Evolutionary conservation across 2,888 invertebrate genomes (phyloP).

Genomic region (Trichacis sp.): DNA sequence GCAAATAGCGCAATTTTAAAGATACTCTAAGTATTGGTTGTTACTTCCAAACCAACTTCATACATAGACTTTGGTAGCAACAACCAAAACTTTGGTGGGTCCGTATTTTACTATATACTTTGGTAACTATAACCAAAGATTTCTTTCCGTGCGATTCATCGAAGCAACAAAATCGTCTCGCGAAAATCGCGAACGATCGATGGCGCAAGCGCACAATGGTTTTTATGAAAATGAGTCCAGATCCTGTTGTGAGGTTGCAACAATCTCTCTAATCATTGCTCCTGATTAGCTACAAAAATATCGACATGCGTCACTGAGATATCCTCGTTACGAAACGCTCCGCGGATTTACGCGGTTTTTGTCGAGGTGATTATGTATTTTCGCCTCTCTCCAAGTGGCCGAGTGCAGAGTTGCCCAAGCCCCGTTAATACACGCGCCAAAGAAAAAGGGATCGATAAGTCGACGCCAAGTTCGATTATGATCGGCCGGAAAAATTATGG

Average conservation of each 20-base stretch:
- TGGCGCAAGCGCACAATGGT: conserved; percentile 2
- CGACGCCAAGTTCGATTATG: conserved; percentile 53
- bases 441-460: conserved; percentile 53
- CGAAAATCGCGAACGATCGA: no score
- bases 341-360: conserved; percentile 38
- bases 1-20: no score
- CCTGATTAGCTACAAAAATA: conserved; percentile 36
- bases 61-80: no score
- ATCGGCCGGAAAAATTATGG: conserved; percentile 46
- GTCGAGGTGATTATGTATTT: conserved; percentile 37
- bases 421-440: conserved; percentile 21
- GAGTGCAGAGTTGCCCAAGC: conserved; percentile 39
- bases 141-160: no score
- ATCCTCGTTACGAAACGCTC: conserved; percentile 37
- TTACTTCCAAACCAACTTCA: no score
- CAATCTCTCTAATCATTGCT: conserved; percentile 12
- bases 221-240: conserved; percentile 5
- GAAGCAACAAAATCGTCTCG: no score
- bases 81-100: no score
- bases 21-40: no score
- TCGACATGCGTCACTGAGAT: conserved; percentile 38
- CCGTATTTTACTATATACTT: no score
- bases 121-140: no score
- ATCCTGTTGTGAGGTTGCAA: conserved; percentile 1
- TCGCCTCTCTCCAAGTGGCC: conserved; percentile 33